Percentiles rank a stretch among this genome's conserved stretches.
Evolutionary conservation across 2,113 vertebrate genomes (phyloP).

Genomic region (Serilophus lunatus): DNA sequence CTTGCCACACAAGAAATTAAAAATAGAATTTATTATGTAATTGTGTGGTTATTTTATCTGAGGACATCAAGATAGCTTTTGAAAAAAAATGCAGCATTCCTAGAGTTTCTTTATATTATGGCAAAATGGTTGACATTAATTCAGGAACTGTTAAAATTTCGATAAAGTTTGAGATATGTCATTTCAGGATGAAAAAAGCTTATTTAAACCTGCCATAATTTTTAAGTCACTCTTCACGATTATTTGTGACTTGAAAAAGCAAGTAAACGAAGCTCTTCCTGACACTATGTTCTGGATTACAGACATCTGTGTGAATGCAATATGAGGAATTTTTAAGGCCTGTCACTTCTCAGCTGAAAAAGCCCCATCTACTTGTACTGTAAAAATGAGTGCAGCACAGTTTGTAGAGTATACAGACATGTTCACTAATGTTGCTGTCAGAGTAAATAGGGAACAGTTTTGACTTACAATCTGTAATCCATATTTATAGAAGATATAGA

Average conservation of each 20-base stretch:
- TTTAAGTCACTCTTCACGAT: background rate
- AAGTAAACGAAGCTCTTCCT: background rate
- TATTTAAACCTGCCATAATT: background rate
- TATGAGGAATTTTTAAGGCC: background rate
- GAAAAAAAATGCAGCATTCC: background rate
- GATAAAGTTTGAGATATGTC: background rate
- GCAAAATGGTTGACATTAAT: background rate
- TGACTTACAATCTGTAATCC: background rate
- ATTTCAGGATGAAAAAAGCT: background rate
- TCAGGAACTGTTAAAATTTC: background rate
- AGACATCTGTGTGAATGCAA: background rate
- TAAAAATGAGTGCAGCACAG: background rate
- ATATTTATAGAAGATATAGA: background rate
- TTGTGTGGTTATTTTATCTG: background rate
- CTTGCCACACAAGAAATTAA: constrained; percentile 26
- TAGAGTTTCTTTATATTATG: background rate
- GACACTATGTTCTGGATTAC: background rate
- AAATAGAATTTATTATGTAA: background rate
- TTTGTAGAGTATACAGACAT: background rate
- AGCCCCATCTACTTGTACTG: background rate
- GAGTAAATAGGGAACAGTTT: background rate
- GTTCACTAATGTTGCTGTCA: background rate
- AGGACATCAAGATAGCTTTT: background rate
- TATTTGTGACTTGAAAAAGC: background rate
- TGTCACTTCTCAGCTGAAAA: constrained; percentile 7